These are phyloP conservation scores for Paramuricea clavata DNA, from an alignment of 92 coral and sea anemone species.

Conservation along the genomic window DNA sequence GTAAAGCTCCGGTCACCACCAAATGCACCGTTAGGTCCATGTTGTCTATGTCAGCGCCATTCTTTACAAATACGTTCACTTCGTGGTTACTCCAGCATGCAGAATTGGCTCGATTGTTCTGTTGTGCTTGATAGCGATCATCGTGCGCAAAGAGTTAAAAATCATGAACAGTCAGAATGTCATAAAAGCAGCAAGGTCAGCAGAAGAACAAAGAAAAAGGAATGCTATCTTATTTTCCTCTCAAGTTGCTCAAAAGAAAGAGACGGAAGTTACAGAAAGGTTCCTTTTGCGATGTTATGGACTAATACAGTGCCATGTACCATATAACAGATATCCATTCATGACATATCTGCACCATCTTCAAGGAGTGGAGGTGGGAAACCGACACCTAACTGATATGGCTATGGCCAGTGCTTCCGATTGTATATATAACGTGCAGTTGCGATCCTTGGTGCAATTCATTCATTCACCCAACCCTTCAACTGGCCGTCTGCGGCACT, in stretches of 20 bases:
- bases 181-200: constrained; percentile 14
- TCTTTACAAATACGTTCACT: constrained; percentile 23
- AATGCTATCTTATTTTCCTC: constrained; percentile 11
- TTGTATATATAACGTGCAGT: constrained; percentile 31
- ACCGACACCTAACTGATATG: constrained; percentile 26
- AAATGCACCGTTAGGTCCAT: neutral
- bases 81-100: constrained; percentile 31
- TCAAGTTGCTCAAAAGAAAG: constrained; percentile 21
- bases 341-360: constrained; percentile 32
- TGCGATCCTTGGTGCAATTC: constrained; percentile 16
- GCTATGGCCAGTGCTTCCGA: constrained; percentile 37
- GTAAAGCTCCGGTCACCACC: constrained; percentile 11
- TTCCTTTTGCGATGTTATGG: constrained; percentile 32
- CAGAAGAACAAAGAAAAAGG: constrained; percentile 10
- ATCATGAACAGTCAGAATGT: constrained; percentile 28
- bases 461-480: constrained; percentile 21
- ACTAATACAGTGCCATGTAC: constrained; percentile 34
- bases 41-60: constrained; percentile 21
- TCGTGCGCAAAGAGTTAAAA: neutral
- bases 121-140: constrained; percentile 4
- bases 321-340: constrained; percentile 17
- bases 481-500: constrained; percentile 31
- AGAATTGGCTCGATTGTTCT: constrained; percentile 29
- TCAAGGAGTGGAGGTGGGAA: constrained; percentile 20
- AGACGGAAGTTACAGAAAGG: constrained; percentile 2